Conservation (phyloP, 2,888 invertebrate genomes). For the Hetaerina titia region DNA sequence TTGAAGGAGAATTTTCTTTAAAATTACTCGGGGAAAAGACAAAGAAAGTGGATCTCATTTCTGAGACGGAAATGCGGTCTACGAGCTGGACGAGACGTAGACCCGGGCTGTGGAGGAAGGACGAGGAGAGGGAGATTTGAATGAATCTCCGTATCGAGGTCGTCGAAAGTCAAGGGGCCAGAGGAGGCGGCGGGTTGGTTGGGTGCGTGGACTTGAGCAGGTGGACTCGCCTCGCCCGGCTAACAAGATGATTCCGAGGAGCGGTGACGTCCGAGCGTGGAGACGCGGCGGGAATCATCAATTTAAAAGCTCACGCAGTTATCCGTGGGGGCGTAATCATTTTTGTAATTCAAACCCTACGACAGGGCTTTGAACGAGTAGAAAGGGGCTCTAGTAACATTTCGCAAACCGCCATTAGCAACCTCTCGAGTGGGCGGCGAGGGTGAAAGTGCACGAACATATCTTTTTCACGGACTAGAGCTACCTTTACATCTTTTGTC, state of each 20-base stretch:
- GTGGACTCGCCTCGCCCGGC: neutral
- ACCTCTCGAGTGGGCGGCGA: too few relatives aligned
- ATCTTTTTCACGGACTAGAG: too few relatives aligned
- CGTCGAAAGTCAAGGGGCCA: neutral
- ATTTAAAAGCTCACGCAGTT: neutral
- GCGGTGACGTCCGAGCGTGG: neutral
- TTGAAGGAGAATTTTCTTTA: too few relatives aligned
- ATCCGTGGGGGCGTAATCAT: neutral
- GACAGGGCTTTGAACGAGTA: too few relatives aligned
- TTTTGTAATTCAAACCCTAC: neutral
- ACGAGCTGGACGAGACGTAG: neutral
- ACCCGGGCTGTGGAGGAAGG: neutral
- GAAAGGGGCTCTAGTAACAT: too few relatives aligned
- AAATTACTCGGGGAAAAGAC: too few relatives aligned
- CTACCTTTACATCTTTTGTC: too few relatives aligned
- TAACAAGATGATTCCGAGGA: slow-evolving; percentile 6
- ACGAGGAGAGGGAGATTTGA: neutral
- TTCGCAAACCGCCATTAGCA: too few relatives aligned
- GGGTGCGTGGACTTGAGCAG: neutral
- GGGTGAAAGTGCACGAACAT: too few relatives aligned
- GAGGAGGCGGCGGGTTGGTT: neutral
- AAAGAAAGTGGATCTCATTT: too few relatives aligned
- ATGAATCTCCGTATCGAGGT: slow-evolving; percentile 26
- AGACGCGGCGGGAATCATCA: neutral
- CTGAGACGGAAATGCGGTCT: too few relatives aligned